phyloP scores from a whole-genome alignment of 1,140 invertebrate genomes.

The Diprion similis region DNA sequence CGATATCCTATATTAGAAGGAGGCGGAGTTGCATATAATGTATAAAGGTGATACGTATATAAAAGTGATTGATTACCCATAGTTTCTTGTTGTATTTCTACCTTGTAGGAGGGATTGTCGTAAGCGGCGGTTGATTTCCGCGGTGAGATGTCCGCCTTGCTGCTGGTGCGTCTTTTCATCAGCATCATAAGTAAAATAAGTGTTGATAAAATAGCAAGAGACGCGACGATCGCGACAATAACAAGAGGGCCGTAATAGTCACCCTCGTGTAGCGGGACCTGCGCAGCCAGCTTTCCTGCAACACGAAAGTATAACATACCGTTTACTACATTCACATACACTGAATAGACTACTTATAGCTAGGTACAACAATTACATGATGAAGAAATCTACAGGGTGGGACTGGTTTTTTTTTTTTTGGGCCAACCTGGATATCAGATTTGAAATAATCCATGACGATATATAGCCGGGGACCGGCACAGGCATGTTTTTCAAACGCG shows the following conservation, averaged over 20 bases:
- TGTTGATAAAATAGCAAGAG: slow-evolving; percentile 81
- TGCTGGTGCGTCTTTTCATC: slow-evolving; percentile 73
- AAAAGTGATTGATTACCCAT: slow-evolving; percentile 73
- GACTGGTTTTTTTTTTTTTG: too few relatives aligned
- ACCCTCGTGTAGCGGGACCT: slow-evolving; percentile 62
- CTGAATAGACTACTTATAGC: not conserved
- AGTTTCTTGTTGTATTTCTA: slow-evolving; percentile 89
- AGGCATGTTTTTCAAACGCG: too few relatives aligned
- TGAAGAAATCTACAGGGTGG: not conserved
- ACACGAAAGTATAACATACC: slow-evolving; percentile 33
- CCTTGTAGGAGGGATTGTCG: slow-evolving; percentile 94
- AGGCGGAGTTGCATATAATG: too few relatives aligned
- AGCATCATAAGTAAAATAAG: slow-evolving; percentile 81
- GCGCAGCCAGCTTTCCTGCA: slow-evolving; percentile 70
- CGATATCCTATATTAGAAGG: too few relatives aligned
- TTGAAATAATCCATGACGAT: too few relatives aligned
- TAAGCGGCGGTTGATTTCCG: slow-evolving; percentile 82
- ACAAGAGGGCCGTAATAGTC: slow-evolving; percentile 89
- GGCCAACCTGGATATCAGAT: too few relatives aligned
- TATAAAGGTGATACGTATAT: slow-evolving; percentile 20
- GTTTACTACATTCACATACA: slow-evolving; percentile 10
- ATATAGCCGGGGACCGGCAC: too few relatives aligned
- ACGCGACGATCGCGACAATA: slow-evolving; percentile 85
- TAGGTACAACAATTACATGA: not conserved
- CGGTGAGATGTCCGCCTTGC: slow-evolving; percentile 68